Evolutionary conservation across 2,113 vertebrate species (phyloP).

Genomic region (Carassius gibelio): DNA sequence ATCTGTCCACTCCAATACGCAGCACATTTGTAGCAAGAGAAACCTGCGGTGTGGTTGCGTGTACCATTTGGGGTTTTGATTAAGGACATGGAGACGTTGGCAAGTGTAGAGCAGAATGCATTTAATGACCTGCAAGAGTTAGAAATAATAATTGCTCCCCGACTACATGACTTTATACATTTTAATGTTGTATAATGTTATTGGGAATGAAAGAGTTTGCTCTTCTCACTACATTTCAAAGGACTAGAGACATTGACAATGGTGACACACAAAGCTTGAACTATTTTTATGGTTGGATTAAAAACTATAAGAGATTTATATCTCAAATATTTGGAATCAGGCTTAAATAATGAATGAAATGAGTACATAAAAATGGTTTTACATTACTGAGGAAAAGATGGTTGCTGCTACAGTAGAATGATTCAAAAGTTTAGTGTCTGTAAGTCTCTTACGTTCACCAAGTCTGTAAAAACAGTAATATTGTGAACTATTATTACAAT

Average conservation of each 20-base stretch:
- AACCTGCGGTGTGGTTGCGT: not conserved
- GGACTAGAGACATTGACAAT: too few species aligned
- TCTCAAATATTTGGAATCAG: not conserved
- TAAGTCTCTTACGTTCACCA: too few species aligned
- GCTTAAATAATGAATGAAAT: not conserved
- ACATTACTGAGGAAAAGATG: not conserved
- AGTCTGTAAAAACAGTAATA: too few species aligned
- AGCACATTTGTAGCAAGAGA: slow-evolving; percentile 32
- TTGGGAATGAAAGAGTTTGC: not conserved
- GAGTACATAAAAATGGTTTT: not conserved
- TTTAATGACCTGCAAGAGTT: not conserved
- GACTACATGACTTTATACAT: not conserved
- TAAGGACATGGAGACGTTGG: not conserved
- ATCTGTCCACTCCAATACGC: slow-evolving; percentile 73
- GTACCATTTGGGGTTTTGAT: slow-evolving; percentile 30
- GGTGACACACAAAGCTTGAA: not conserved
- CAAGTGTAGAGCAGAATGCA: not conserved
- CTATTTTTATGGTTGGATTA: not conserved
- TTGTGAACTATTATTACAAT: too few species aligned
- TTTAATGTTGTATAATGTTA: slow-evolving; percentile 4
- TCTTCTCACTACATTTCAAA: not conserved
- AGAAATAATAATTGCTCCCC: slow-evolving; percentile 5
- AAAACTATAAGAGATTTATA: not conserved
- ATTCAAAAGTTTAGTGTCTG: too few species aligned
- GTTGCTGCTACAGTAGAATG: too few species aligned